Base-by-base conservation (phyloP, 1,140 invertebrate genomes). In the Papilio aristodemus region DNA sequence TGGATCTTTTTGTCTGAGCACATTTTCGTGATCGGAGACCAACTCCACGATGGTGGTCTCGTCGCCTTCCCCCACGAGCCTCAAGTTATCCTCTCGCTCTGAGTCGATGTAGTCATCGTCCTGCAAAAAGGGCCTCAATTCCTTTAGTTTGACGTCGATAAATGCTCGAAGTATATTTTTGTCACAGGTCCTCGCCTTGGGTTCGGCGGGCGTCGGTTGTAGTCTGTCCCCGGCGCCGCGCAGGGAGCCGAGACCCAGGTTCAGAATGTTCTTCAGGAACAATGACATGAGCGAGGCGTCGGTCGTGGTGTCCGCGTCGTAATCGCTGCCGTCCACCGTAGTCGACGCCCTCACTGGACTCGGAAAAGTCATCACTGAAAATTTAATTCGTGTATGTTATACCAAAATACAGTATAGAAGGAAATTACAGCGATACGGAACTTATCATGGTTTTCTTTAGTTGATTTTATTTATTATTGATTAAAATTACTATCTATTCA, bases 21-120 rank as follows among this genome's bases (percentile, higher is more conserved):
- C 22, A 36, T 68, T 54, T 11, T 36, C 68, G 74, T 32, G 27
- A n/a, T 74, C 46, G 0, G 83, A 74, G 62, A 79, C 8, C 38
- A 82, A 77, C 74, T 86, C 83, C 67, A 87, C 75, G 14, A 85
- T 84, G 27, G 77, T 82, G 1, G 84, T 86, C 63, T 87, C 79
- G 14, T 84, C 77, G 7, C 77, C 79, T 25, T 79, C 59, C 32
- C 81, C 62, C 19, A 71, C 74, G 10, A 32, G 27, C 6, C 2
- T 32, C 6, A 32, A 32, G 27, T 32, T 32, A 32, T 81, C 1
- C 32, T 75, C 77, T 38, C 78, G 60, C 13, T 78, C 69, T 7
- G 19, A 25, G 4, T 73, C 63, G 4, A 41, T 22, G 4, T 43
- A 37, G 7, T 85, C 76, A 25, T 74, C 36, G 27, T 88, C 84